Base-by-base conservation (phyloP, 2,888 invertebrate species). In the Nysson spinosus region DNA sequence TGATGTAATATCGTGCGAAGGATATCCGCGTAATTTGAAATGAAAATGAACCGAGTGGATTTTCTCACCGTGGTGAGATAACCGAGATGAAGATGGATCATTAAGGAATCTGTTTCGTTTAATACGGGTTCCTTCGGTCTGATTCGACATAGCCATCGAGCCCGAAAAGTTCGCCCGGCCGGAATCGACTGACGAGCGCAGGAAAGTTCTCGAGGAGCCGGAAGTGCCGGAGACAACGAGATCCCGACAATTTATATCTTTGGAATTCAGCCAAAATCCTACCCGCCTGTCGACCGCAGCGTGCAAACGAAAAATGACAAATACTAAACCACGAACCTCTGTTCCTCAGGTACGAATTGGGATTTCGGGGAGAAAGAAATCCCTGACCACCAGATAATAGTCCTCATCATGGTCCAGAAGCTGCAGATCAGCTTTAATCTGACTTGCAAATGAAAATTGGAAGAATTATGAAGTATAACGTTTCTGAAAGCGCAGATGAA, bases 221-320 rank as follows among this genome's bases (percentile, higher is more conserved):
- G 58, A 62, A 62, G 62, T 67, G 75, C 50, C 61, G 57, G 60
- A 54, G 63, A 67, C 58, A 75, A 75, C 54, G 61, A 72, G 51
- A 69, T 69, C 69, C 64, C 64, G 64, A 69, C 69, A 69, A 75
- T 75, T 75, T 75, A 72, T 72, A 64, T 46, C 37, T 17, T 30
- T 75, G 72, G 75, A 75, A 60, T 62, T 26, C 20, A 12, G 75
- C 75, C 66, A 75, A 62, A 20, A 52, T 16, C 34, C 35, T 42
- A 47, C 46, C 46, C 19, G 35, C 20, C 51, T 40, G 30, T 43
- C 28, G 22, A 19, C 30, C 44, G 52, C 46, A 55, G 60, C 43
- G 44, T 11, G 32, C 32, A 47, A 37, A 55, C 64, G 61, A 57
- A 64, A 67, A 72, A 75, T 57, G 54, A 52, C 63, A 55, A 66